Evolutionary conservation across 2,888 invertebrate genomes (phyloP).

Genomic region (Chouioia cunea): DNA sequence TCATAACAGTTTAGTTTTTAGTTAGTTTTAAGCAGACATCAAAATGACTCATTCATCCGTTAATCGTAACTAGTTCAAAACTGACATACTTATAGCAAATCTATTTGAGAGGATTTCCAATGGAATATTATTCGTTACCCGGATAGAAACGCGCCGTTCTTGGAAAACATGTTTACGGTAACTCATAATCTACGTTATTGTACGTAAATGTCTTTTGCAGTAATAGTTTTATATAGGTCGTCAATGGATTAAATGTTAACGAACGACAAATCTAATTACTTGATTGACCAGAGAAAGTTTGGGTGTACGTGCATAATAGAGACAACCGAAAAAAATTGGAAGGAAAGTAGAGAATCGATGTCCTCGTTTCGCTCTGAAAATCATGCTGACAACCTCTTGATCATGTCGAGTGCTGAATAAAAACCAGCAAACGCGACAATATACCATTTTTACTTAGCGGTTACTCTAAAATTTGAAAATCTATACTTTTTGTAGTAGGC

Average conservation of each 20-base stretch:
- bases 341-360: constrained; percentile 33
- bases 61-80: too few species aligned
- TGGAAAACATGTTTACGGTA: too few species aligned
- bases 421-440: constrained; percentile 10
- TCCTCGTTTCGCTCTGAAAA: constrained; percentile 38
- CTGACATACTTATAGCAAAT: too few species aligned
- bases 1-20: too few species aligned
- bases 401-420: constrained; percentile 42
- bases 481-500: background rate
- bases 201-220: too few species aligned
- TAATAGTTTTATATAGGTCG: background rate
- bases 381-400: constrained; percentile 38
- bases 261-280: background rate
- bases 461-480: constrained; percentile 3
- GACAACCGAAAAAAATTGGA: constrained; percentile 38
- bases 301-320: constrained; percentile 14
- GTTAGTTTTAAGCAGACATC: too few species aligned
- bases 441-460: constrained; percentile 2
- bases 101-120: too few species aligned
- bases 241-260: too few species aligned
- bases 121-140: too few species aligned
- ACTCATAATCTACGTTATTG: too few species aligned
- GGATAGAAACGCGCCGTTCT: too few species aligned
- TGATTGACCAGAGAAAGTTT: constrained; percentile 3
- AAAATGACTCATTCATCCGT: too few species aligned